Percentiles rank a stretch among this genome's conserved stretches.
Conservation (phyloP, 1,140 invertebrate genomes). For the Contarinia nasturtii region DNA sequence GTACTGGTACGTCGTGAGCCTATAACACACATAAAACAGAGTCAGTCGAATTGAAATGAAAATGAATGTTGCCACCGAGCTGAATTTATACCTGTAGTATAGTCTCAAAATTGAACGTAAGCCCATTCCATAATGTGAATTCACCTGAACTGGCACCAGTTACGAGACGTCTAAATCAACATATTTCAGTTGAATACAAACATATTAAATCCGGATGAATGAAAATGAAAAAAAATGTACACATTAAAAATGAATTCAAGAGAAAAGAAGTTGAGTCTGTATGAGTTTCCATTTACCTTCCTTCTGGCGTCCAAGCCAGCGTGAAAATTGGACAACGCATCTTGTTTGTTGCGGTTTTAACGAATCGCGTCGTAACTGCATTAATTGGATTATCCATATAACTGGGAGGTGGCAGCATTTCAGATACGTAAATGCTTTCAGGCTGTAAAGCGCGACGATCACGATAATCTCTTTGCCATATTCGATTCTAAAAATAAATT, state of each 20-base stretch:
- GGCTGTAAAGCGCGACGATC: conserved; percentile 76
- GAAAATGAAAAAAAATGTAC: too few species aligned
- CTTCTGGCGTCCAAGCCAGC: conserved; percentile 98
- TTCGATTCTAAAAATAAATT: conserved; percentile 45
- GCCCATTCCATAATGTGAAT: conserved; percentile 98
- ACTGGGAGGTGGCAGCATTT: conserved; percentile 70
- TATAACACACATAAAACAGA: conserved; percentile 18
- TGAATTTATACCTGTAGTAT: conserved; percentile 71
- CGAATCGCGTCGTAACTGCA: conserved; percentile 89
- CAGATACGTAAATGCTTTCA: conserved; percentile 76
- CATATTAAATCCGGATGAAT: too few species aligned
- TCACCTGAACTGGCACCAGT: conserved; percentile 98
- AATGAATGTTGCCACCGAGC: neutral
- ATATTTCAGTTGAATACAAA: too few species aligned
- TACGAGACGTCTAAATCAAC: conserved; percentile 82
- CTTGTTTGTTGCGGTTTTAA: conserved; percentile 98
- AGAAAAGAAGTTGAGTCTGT: too few species aligned
- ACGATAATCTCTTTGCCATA: conserved; percentile 84
- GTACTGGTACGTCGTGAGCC: conserved; percentile 94
- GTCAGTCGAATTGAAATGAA: neutral
- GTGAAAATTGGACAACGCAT: conserved; percentile 98
- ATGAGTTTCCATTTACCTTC: too few species aligned
- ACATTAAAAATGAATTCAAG: too few species aligned
- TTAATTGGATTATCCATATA: conserved; percentile 92
- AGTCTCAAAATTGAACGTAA: conserved; percentile 99